phyloP scores from a whole-genome alignment of 2,113 vertebrate species.

The Otus sunia region DNA sequence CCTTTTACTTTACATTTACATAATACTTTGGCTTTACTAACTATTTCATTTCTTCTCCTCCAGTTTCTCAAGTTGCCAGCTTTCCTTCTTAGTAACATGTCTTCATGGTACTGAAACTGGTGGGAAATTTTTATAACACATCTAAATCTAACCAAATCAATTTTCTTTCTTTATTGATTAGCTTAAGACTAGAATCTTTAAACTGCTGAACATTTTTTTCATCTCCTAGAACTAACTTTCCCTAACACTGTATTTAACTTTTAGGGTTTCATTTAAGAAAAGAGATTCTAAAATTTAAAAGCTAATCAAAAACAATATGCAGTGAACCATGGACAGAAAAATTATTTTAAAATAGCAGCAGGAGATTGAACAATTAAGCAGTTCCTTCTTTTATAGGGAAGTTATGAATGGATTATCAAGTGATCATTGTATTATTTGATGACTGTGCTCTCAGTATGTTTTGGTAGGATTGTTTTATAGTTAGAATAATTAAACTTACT shows the following conservation, averaged over 20 bases:
- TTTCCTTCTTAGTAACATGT: not conserved
- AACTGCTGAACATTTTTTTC: not conserved
- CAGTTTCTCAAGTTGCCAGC: not conserved
- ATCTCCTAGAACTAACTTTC: not conserved
- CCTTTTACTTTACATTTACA: not conserved
- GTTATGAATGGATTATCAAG: not conserved
- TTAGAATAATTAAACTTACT: not conserved
- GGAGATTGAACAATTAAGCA: not conserved
- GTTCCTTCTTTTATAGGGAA: not conserved
- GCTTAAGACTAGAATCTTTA: not conserved
- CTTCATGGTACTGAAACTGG: not conserved
- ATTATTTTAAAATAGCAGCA: not conserved
- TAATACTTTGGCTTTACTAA: not conserved
- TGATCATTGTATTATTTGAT: not conserved
- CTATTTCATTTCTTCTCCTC: not conserved
- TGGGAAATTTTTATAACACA: not conserved
- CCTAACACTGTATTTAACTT: not conserved
- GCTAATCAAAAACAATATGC: not conserved
- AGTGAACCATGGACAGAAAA: not conserved
- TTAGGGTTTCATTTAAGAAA: not conserved
- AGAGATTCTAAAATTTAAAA: not conserved
- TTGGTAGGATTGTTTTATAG: not conserved
- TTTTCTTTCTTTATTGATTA: not conserved
- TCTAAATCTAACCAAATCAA: not conserved
- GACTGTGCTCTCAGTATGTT: not conserved